A percentile compares a stretch with the other conserved stretches of the same genome.
Evolutionary conservation across 2,797 vertebrate genomes (phyloP).

Genomic region (Pseudochaenichthys georgianus): DNA sequence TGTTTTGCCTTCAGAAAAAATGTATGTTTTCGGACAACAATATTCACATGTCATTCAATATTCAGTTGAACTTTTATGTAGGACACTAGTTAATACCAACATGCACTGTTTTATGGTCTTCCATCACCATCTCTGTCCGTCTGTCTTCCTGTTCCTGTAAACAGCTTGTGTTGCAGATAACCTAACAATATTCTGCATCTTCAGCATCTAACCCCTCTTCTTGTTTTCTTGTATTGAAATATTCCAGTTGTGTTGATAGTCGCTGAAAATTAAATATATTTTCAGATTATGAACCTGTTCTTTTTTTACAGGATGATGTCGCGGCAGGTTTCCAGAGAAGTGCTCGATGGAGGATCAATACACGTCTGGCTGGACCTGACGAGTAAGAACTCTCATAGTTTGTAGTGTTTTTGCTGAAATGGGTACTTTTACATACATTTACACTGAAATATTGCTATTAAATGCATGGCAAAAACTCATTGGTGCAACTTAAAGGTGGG

Average conservation of each 20-base stretch:
- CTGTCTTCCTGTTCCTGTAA: background rate
- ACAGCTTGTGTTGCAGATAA: background rate
- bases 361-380: conserved; percentile 88
- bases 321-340: conserved; percentile 76
- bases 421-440: background rate
- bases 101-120: too few relatives aligned
- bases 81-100: background rate
- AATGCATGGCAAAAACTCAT: too few relatives aligned
- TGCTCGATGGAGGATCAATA: conserved; percentile 84
- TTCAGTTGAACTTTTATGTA: background rate
- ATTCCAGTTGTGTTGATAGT: background rate
- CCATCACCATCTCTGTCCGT: background rate
- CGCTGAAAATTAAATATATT: background rate
- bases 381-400: conserved; percentile 70
- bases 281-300: background rate
- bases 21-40: background rate
- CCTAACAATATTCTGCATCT: background rate
- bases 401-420: background rate
- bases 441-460: background rate
- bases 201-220: rapidly evolving
- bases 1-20: background rate
- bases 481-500: background rate
- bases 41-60: background rate
- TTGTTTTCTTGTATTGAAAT: background rate
- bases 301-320: conserved; percentile 75